Conservation (phyloP, 2,797 vertebrate species). For the Enteromius thamalakanensis region DNA sequence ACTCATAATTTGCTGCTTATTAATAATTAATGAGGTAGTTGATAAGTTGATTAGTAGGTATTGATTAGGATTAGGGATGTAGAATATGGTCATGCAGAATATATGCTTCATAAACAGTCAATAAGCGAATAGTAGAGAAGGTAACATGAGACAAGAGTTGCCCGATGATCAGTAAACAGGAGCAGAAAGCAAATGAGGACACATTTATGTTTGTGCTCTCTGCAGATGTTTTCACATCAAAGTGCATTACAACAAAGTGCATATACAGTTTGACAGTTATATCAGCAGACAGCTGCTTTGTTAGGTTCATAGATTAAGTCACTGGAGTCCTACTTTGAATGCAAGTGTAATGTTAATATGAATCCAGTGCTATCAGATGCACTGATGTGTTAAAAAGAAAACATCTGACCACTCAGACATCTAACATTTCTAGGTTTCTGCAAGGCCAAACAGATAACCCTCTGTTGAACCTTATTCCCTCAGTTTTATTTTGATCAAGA, state of each 20-base stretch:
- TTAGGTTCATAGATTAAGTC: neutral
- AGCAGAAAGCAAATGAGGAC: neutral
- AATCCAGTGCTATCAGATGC: neutral
- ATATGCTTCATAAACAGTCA: too few relatives aligned
- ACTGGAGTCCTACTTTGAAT: neutral
- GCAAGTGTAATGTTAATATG: neutral
- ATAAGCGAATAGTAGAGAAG: neutral
- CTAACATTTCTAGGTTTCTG: neutral
- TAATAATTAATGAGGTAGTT: too few relatives aligned
- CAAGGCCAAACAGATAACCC: neutral
- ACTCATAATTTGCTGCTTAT: too few relatives aligned
- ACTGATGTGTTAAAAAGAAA: neutral
- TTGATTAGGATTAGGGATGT: too few relatives aligned
- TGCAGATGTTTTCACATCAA: constrained; percentile 38
- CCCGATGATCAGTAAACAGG: constrained; percentile 12
- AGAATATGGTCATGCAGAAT: too few relatives aligned
- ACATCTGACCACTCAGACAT: neutral
- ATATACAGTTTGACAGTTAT: constrained; percentile 17
- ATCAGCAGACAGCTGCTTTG: neutral
- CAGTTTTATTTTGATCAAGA: neutral
- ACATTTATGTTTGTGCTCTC: constrained; percentile 27
- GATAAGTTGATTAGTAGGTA: too few relatives aligned
- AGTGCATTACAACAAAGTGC: constrained; percentile 5
- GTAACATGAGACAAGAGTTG: constrained; percentile 6
- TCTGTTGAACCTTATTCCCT: neutral